Evolutionary conservation across 92 coral and sea anemone genomes (phyloP).

Genomic region (Chrysogorgia sp.): DNA sequence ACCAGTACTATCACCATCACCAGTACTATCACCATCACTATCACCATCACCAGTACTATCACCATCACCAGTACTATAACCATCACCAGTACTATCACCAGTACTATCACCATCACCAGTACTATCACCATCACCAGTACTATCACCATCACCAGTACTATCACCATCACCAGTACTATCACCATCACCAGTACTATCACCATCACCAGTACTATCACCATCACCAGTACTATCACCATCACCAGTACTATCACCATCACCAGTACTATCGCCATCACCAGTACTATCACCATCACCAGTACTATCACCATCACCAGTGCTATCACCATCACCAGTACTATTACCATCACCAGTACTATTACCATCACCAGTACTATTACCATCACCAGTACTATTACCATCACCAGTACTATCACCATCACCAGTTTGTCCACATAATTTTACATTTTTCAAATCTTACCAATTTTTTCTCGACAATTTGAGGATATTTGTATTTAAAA

Average conservation of each 20-base stretch:
- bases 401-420: conserved; percentile 3
- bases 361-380: neutral
- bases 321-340: neutral
- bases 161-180: no score
- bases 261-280: neutral
- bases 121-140: no score
- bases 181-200: neutral
- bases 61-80: no score
- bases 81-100: no score
- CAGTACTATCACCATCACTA: no score
- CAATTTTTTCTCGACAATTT: conserved; percentile 1
- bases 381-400: conserved; percentile 9
- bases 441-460: conserved; percentile 4
- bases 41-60: no score
- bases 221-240: neutral
- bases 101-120: no score
- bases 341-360: neutral
- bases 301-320: neutral
- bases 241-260: neutral
- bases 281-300: neutral
- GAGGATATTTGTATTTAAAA: conserved; percentile 34
- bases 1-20: no score
- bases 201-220: neutral
- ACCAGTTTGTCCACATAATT: no score
- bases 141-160: no score